Conservation (phyloP, 92 coral and sea anemone genomes). For the Siderastrea radians region DNA sequence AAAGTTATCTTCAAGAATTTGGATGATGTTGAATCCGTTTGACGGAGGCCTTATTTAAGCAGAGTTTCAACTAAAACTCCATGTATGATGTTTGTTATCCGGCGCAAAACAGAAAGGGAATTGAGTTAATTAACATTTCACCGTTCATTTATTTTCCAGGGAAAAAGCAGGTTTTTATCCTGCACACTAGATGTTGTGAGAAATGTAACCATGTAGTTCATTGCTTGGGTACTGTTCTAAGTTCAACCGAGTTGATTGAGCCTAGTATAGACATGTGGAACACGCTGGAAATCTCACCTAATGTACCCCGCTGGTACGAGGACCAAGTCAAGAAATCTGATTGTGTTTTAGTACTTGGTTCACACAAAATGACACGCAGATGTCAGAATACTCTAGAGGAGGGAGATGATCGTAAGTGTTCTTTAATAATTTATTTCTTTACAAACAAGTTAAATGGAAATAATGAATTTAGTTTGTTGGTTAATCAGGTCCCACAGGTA, state of each 20-base stretch:
- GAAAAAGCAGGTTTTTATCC: constrained; percentile 69
- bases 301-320: constrained; percentile 79
- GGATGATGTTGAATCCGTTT: no score
- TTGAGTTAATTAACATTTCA: background rate
- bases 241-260: constrained; percentile 75
- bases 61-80: no score
- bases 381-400: constrained; percentile 36
- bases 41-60: no score
- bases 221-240: constrained; percentile 73
- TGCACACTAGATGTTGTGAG: constrained; percentile 86
- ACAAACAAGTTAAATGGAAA: background rate
- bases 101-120: no score
- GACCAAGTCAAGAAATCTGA: constrained; percentile 69
- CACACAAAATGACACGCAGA: constrained; percentile 56
- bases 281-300: constrained; percentile 66
- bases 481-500: no score
- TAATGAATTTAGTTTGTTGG: background rate
- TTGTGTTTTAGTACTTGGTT: constrained; percentile 77
- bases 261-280: constrained; percentile 76
- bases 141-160: constrained; percentile 5
- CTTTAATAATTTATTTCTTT: background rate
- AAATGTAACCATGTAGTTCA: constrained; percentile 80
- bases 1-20: no score
- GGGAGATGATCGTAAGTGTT: constrained; percentile 71
- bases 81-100: no score